Evolutionary conservation across 2,888 invertebrate species (phyloP), one percentile per base, ranked within the genome.

Genomic region (Drosophila pseudotalamancana): DNA sequence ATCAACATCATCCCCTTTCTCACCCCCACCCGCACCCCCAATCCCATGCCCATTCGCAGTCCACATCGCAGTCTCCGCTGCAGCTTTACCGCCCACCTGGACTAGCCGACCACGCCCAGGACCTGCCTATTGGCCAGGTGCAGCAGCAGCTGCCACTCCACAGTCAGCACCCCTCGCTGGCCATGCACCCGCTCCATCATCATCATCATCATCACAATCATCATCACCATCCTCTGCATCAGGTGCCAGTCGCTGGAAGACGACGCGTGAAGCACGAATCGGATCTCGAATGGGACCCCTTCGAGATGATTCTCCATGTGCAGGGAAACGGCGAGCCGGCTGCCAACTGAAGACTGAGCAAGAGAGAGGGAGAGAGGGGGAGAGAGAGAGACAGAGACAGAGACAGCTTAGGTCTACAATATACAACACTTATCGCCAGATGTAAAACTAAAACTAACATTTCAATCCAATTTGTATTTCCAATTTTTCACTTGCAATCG

Each of bases 221-320:
- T 4, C 70, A 66, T 21, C 46, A 46, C 4, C 72, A 43, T 23
- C 59, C 35, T 23, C 48, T 53, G 37, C 72, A 66, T 14, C 71
- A 51, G 40, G 9, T 32, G 37, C 25, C 62, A 3, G 45, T 12
- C 14, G 49, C 49, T 6, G 61, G 46, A 8, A 74, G 82, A 6
- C 76, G 78, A n/a, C 88, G 88, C 8, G 81, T 90, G 19, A 90
- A 90, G 75, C 87, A 88, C 48, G 89, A 90, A 37, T 60, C 87
- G 3, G 89, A 89, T 57, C 72, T 89, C 40, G 89, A 89, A 55
- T 89, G 89, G 89, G 89, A 89, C 85, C 89, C 89, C 21, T 89
- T 89, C 39, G 89, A 89, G 64, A 89, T 89, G 90, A 89, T 89
- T 50, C 72, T 89, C n/a, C 90, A 89, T 55, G 89, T 89, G 45